A percentile compares a stretch with the other conserved stretches of the same genome.
phyloP scores from a whole-genome alignment of 2,888 invertebrate genomes.

The Drosophila borealis region DNA sequence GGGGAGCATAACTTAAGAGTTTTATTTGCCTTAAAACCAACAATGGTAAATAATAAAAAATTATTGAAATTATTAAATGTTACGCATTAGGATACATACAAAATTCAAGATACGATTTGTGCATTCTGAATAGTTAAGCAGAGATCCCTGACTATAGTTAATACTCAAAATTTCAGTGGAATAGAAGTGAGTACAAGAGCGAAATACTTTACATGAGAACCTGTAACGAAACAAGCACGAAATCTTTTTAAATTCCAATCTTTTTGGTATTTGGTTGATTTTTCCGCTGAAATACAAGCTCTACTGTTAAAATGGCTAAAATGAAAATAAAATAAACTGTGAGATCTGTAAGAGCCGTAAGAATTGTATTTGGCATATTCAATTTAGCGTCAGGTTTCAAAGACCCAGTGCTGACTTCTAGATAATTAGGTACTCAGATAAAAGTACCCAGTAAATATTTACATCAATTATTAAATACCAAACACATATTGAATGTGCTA shows the following conservation, averaged over 20 bases:
- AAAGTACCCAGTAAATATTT: conserved; percentile 34
- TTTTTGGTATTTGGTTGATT: conserved; percentile 9
- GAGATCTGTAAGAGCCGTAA: conserved; percentile 5
- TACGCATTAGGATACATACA: conserved; percentile 34
- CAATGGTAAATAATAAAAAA: conserved; percentile 39
- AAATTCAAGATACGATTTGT: conserved; percentile 15
- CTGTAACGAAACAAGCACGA: conserved; percentile 12
- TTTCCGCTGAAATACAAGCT: background rate
- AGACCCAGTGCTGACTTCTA: conserved; percentile 50
- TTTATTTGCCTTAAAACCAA: conserved; percentile 60
- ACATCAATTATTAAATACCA: conserved; percentile 53
- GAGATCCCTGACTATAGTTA: conserved; percentile 5
- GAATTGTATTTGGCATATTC: conserved; percentile 15
- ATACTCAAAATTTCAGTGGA: conserved; percentile 27
- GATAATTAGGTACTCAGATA: conserved; percentile 32
- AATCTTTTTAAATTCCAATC: background rate
- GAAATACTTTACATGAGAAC: conserved; percentile 39
- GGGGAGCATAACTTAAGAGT: conserved; percentile 51
- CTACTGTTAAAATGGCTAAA: conserved; percentile 9
- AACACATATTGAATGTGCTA: conserved; percentile 58
- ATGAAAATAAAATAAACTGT: conserved; percentile 10
- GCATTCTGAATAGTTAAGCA: conserved; percentile 25
- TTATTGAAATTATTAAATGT: conserved; percentile 37
- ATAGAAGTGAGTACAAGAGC: conserved; percentile 42
- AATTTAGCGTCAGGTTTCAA: conserved; percentile 56